These are phyloP conservation scores for Ceratina australensis DNA, from an alignment of 1,140 invertebrate species.

Conservation along the genomic window DNA sequence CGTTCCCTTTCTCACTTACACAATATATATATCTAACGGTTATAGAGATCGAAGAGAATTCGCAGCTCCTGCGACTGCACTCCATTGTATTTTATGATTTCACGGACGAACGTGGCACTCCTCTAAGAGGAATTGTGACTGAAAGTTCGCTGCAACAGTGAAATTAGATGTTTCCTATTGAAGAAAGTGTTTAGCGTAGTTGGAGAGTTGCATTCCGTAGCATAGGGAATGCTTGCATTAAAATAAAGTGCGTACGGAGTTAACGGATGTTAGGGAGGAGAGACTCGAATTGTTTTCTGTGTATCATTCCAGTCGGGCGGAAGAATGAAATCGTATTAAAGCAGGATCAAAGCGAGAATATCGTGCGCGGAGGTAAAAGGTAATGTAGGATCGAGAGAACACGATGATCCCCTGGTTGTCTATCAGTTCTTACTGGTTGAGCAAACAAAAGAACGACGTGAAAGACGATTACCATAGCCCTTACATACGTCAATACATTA, in stretches of 20 bases:
- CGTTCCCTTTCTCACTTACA: too few species aligned
- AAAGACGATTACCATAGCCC: too few species aligned
- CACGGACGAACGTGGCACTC: background rate
- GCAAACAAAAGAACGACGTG: too few species aligned
- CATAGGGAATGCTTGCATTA: background rate
- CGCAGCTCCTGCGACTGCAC: too few species aligned
- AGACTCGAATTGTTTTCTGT: background rate
- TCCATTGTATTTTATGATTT: too few species aligned
- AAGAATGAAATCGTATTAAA: background rate
- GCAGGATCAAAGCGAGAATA: too few species aligned
- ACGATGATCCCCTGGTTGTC: slow-evolving; percentile 90
- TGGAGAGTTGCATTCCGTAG: background rate
- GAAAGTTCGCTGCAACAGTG: slow-evolving; percentile 11
- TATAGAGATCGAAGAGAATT: too few species aligned
- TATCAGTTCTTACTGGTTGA: slow-evolving; percentile 85
- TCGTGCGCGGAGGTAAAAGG: too few species aligned
- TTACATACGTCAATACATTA: too few species aligned
- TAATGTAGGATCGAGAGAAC: background rate
- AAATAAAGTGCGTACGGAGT: background rate
- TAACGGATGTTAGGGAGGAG: background rate
- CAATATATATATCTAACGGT: too few species aligned
- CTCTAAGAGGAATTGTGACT: background rate
- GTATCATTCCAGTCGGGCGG: too few species aligned
- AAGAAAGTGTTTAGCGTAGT: background rate
- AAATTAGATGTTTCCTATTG: slow-evolving; percentile 10